Evolutionary conservation across 1,140 invertebrate species (phyloP).

Genomic region (Drosophila asahinai): DNA sequence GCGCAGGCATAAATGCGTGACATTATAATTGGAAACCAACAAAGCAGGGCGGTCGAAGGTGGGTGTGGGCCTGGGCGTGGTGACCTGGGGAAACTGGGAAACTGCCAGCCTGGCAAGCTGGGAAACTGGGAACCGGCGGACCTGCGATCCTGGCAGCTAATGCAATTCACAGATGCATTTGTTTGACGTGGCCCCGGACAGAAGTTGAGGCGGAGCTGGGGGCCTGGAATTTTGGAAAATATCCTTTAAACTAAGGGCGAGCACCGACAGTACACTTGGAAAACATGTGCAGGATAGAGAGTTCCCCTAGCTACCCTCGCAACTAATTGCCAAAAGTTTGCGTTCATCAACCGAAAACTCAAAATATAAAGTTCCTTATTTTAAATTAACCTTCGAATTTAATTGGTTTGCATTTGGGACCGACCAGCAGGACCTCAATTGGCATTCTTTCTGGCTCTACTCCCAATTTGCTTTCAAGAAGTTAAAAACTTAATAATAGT

Average conservation of each 20-base stretch:
- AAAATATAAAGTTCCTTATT: neutral
- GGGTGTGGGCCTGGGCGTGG: conserved; percentile 1
- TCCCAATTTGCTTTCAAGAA: no score
- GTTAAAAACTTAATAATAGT: no score
- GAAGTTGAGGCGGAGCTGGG: neutral
- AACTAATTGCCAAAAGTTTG: conserved; percentile 5
- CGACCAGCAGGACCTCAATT: no score
- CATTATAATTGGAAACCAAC: conserved; percentile 64
- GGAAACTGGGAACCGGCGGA: neutral
- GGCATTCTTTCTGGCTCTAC: no score
- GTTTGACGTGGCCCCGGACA: conserved; percentile 4
- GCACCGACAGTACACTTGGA: neutral
- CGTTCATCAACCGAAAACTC: neutral
- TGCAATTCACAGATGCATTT: conserved; percentile 42
- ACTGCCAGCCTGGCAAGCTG: neutral
- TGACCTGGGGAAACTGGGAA: conserved; percentile 13
- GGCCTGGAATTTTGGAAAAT: conserved; percentile 5
- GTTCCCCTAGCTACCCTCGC: neutral
- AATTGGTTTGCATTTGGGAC: neutral
- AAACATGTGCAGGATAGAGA: neutral
- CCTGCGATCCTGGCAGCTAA: conserved; percentile 10
- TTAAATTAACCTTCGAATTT: neutral
- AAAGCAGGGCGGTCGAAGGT: conserved; percentile 22
- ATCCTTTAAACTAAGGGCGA: conserved; percentile 3
- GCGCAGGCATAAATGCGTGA: conserved; percentile 67